These are phyloP conservation scores for Acrobasis suavella DNA, from an alignment of 2,888 invertebrate genomes.

Conservation along the genomic window DNA sequence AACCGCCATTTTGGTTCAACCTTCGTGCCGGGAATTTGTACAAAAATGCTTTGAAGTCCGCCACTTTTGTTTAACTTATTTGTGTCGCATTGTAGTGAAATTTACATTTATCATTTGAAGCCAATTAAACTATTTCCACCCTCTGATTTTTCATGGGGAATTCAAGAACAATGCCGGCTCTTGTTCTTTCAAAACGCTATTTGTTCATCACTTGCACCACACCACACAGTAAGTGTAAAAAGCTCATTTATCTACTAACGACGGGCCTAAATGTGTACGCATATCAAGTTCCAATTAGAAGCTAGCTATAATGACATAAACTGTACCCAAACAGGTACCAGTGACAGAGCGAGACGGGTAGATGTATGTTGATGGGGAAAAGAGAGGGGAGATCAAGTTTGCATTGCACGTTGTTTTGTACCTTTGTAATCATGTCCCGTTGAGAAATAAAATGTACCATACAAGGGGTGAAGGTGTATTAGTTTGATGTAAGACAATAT, in stretches of 20 bases:
- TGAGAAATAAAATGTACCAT: slow-evolving; percentile 12
- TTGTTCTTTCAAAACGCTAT: slow-evolving; percentile 7
- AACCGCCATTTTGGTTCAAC: no score
- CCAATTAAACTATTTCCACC: no score
- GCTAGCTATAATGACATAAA: slow-evolving; percentile 65
- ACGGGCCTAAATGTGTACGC: slow-evolving; percentile 71
- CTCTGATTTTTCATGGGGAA: no score
- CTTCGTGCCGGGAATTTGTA: no score
- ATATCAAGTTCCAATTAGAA: slow-evolving; percentile 78
- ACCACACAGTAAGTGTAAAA: slow-evolving; percentile 53
- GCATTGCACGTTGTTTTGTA: slow-evolving; percentile 8
- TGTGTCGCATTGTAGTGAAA: no score
- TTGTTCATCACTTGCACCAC: slow-evolving; percentile 31
- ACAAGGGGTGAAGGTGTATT: slow-evolving; percentile 7
- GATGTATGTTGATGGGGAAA: slow-evolving; percentile 16
- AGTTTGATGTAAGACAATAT: slow-evolving; percentile 19
- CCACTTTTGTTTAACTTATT: no score
- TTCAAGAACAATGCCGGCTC: no score
- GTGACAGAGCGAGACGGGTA: slow-evolving; percentile 27
- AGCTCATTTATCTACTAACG: slow-evolving; percentile 68
- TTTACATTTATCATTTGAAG: no score
- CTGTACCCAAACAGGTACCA: slow-evolving; percentile 31
- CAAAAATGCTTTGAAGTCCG: no score
- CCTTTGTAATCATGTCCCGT: slow-evolving; percentile 13
- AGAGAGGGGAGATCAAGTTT: slow-evolving; percentile 19